These are phyloP conservation scores for Pseudolycoriella hygida DNA, from an alignment of 2,888 invertebrate species.

Conservation along the genomic window DNA sequence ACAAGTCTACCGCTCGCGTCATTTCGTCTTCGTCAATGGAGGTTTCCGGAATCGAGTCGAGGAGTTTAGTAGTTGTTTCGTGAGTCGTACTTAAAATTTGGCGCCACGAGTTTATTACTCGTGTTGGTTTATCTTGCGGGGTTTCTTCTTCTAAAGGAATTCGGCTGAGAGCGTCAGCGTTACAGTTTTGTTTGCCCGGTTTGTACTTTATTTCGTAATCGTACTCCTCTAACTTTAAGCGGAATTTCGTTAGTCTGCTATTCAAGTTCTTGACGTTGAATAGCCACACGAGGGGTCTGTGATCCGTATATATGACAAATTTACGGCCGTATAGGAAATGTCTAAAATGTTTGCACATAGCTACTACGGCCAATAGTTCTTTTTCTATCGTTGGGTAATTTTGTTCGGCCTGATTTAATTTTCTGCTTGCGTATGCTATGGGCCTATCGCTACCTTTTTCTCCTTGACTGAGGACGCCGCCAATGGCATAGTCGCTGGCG, in stretches of 20 bases:
- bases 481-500: not conserved
- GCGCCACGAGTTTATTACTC: too few species aligned
- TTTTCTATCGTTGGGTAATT: not conserved
- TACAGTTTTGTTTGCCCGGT: conserved; percentile 11
- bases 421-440: not conserved
- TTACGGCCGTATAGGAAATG: not conserved
- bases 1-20: too few species aligned
- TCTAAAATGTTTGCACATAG: not conserved
- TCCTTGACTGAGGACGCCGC: not conserved
- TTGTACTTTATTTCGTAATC: conserved; percentile 13
- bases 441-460: not conserved
- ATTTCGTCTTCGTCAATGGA: too few species aligned
- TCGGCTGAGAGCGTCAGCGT: conserved; percentile 13
- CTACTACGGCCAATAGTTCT: not conserved
- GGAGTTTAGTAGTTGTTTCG: too few species aligned
- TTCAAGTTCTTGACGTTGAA: not conserved
- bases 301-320: not conserved
- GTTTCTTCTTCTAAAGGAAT: too few species aligned
- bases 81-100: too few species aligned
- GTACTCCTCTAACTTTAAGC: conserved; percentile 11
- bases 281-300: not conserved
- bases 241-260: conserved; percentile 5
- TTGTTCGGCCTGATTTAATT: not conserved
- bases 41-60: too few species aligned
- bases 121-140: too few species aligned